Conservation (phyloP, 2,113 vertebrate species). For the Mastomys natalensis region DNA sequence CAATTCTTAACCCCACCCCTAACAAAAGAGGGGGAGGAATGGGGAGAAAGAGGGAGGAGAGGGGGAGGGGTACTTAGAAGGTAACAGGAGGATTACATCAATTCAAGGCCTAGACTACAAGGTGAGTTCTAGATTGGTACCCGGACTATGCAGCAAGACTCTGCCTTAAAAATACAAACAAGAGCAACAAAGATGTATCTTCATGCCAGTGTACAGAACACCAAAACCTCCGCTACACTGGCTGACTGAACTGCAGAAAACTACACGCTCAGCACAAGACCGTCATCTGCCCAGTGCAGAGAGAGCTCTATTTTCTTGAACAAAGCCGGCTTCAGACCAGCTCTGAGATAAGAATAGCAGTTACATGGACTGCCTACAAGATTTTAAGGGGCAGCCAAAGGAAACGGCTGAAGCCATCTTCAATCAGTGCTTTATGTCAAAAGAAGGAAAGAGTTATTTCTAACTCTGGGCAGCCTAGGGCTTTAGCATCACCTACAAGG, state of each 20-base stretch:
- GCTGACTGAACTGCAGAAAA: background rate
- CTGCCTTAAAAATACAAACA: background rate
- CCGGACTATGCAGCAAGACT: background rate
- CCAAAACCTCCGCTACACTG: background rate
- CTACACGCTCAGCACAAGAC: background rate
- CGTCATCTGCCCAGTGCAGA: background rate
- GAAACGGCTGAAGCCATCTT: slow-evolving; percentile 16
- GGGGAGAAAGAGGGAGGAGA: background rate
- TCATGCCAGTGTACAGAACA: background rate
- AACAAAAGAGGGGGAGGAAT: background rate
- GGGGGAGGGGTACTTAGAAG: background rate
- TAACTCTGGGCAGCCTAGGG: background rate
- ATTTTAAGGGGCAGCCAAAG: slow-evolving; percentile 1
- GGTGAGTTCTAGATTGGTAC: background rate
- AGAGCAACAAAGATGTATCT: background rate
- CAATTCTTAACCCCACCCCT: background rate
- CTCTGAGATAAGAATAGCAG: background rate
- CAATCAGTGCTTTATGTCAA: background rate
- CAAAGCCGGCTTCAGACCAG: background rate
- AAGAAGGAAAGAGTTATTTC: slow-evolving; percentile 18
- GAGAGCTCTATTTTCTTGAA: background rate
- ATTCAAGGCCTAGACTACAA: background rate
- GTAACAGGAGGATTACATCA: background rate
- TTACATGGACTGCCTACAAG: background rate
- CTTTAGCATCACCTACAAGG: background rate